Percentiles rank a stretch among this genome's conserved stretches.
phyloP scores from a whole-genome alignment of 2,797 vertebrate species.

The Tympanoctomys barrerae region DNA sequence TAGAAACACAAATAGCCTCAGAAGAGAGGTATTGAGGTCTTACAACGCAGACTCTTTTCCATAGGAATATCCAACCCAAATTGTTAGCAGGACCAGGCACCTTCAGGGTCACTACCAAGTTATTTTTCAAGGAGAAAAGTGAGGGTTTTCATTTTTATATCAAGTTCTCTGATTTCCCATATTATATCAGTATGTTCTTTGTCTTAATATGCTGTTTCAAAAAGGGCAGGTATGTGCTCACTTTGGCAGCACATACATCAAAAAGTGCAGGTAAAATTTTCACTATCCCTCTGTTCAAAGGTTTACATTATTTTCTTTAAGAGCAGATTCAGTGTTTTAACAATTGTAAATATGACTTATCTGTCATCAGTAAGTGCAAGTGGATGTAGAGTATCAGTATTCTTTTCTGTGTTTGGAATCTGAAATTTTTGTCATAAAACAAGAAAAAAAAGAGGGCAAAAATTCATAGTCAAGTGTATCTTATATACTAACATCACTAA shows the following conservation, averaged over 20 bases:
- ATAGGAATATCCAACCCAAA: too few species aligned
- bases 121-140: neutral
- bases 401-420: constrained; percentile 61
- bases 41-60: accelerated
- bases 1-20: neutral
- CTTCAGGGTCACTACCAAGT: constrained; percentile 50
- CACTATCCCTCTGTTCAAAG: constrained; percentile 25
- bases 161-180: constrained; percentile 43
- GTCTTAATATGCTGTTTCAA: constrained; percentile 27
- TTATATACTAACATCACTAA: neutral
- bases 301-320: constrained; percentile 66
- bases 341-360: constrained; percentile 67
- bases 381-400: neutral
- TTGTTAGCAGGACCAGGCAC: neutral
- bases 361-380: constrained; percentile 55
- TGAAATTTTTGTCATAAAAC: constrained; percentile 68
- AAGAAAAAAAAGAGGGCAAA: constrained; percentile 55
- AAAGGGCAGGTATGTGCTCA: constrained; percentile 26
- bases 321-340: constrained; percentile 68
- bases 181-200: constrained; percentile 45
- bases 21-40: neutral
- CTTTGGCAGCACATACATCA: neutral
- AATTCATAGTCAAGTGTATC: constrained; percentile 53
- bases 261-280: constrained; percentile 67
- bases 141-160: constrained; percentile 12